Evolutionary conservation across 2,888 invertebrate genomes (phyloP).

Genomic region (Urechis unicinctus): DNA sequence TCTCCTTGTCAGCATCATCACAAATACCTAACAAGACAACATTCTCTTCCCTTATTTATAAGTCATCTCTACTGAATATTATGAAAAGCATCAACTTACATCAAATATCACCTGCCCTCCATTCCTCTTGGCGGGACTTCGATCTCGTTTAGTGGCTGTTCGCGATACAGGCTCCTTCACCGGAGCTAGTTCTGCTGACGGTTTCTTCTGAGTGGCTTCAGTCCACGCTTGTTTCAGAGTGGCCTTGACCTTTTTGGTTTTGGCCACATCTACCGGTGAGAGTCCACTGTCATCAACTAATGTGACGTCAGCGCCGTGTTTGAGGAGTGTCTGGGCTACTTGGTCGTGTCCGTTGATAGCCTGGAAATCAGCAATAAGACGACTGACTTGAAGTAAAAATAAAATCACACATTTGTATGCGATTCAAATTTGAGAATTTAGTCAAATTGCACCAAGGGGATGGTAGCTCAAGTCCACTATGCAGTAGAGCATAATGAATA

Average conservation of each 20-base stretch:
- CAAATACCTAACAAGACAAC: too few relatives aligned
- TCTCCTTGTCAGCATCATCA: too few relatives aligned
- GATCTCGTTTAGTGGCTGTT: neutral
- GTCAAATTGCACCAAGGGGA: too few relatives aligned
- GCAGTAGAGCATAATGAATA: too few relatives aligned
- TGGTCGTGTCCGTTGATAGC: slow-evolving; percentile 42
- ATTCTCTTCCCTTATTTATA: too few relatives aligned
- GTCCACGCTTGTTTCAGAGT: slow-evolving; percentile 35
- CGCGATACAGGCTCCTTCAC: neutral
- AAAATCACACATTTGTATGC: too few relatives aligned
- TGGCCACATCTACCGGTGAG: slow-evolving; percentile 43
- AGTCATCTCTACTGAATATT: too few relatives aligned
- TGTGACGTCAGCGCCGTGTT: slow-evolving; percentile 41
- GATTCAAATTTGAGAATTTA: too few relatives aligned
- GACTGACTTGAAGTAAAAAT: too few relatives aligned
- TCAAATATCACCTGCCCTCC: slow-evolving; percentile 39
- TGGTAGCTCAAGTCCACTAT: too few relatives aligned
- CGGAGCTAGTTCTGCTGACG: neutral
- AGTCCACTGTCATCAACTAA: slow-evolving; percentile 41
- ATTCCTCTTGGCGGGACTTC: slow-evolving; percentile 11
- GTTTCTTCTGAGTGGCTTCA: slow-evolving; percentile 25
- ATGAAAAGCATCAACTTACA: slow-evolving; percentile 34
- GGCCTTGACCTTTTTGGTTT: slow-evolving; percentile 33
- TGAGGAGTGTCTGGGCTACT: slow-evolving; percentile 32
- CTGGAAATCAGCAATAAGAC: too few relatives aligned